Base-by-base conservation (phyloP, 2,888 invertebrate species). In the Ophion costatus region DNA sequence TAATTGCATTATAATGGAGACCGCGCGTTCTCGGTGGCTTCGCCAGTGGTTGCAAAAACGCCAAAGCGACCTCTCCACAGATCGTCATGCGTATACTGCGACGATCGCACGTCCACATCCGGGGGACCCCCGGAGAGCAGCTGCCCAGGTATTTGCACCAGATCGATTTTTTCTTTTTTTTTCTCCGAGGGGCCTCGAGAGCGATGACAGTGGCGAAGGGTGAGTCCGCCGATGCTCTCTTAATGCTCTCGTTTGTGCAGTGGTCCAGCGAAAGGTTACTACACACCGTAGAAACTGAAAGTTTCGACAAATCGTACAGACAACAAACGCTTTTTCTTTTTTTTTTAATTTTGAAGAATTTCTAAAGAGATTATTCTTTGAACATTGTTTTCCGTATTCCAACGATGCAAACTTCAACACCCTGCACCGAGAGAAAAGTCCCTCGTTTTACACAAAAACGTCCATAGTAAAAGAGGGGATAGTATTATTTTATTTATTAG, bases 111-210 rank as follows among this genome's bases (percentile, higher is more conserved):
- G 63, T 67, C 59, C 57, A 69, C 45, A 22, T 81, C 17, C 70
- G 22, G 73, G 59, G 85, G 85, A 88, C 83, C 88, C 89, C 82
- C 70, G 87, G 82, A 86, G 85, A 80, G 90, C 91, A 91, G 91
- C 91, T 91, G 91, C 82, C 90, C 87, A 91, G 91, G 90, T 91
- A 91, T 91, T 90, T 90, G 89, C 82, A 71, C 79, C 69, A 79
- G 76, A 86, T 82, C 78, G 10, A 63, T 80, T 80, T 78, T 78
- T 79, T 77, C 87, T 86, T 80, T 74, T 63, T 77, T 87, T 85
- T 80, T 75, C 51, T 33, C 29, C 38, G 22, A 69, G 75, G 77
- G 86, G 77, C 64, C 69, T 83, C 24, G 75, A 70, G 82, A 77
- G 82, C 59, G 63, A 61, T 63, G 76, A 63, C 75, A 64, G 66